Percentiles rank a stretch among this genome's conserved stretches.
phyloP scores from a whole-genome alignment of 2,113 vertebrate genomes.

The Megaptera novaeangliae region DNA sequence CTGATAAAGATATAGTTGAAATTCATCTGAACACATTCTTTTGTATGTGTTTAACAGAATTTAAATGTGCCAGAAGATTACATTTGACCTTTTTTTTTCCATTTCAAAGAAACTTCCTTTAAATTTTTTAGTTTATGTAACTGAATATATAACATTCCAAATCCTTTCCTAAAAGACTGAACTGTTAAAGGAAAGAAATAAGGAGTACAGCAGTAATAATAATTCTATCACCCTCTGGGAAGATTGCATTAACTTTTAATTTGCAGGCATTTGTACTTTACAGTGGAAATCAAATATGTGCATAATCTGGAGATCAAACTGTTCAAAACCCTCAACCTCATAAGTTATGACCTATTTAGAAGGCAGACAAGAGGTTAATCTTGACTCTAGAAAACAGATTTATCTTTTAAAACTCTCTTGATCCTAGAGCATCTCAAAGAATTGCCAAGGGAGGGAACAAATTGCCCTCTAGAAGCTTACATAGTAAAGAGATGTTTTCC shows the following conservation, averaged over 20 bases:
- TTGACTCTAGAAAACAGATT: not conserved
- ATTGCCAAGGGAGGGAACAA: not conserved
- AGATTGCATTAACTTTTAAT: constrained; percentile 66
- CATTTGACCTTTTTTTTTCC: not conserved
- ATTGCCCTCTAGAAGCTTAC: not conserved
- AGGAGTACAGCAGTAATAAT: not conserved
- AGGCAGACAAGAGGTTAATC: not conserved
- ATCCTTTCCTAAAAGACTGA: not conserved
- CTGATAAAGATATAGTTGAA: constrained; percentile 68
- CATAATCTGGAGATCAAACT: constrained; percentile 58
- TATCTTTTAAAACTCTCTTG: not conserved
- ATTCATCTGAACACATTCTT: constrained; percentile 61
- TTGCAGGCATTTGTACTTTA: constrained; percentile 63
- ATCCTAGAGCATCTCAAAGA: not conserved
- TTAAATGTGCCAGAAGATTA: constrained; percentile 4
- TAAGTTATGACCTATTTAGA: not conserved
- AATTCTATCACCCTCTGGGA: not conserved
- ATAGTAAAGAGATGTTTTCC: not conserved
- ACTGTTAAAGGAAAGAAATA: constrained; percentile 26
- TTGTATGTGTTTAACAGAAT: constrained; percentile 26
- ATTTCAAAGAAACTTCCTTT: not conserved
- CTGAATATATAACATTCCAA: not conserved
- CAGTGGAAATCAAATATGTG: constrained; percentile 40
- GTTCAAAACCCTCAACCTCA: constrained; percentile 18
- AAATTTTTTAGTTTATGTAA: not conserved